Evolutionary conservation across 2,113 vertebrate genomes (phyloP).

Genomic region (Ageneiosus marmoratus): DNA sequence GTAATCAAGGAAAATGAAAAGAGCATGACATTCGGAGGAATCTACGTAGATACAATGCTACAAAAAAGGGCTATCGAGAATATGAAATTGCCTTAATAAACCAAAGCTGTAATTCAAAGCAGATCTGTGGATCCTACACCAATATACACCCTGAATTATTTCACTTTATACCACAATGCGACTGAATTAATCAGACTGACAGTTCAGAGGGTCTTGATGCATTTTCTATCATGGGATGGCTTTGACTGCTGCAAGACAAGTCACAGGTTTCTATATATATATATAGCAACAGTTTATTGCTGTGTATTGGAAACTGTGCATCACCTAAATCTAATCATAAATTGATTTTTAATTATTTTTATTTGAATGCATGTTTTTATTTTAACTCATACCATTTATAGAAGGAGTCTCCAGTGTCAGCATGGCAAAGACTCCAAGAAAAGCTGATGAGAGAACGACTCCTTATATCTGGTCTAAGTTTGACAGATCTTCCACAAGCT

Average conservation of each 20-base stretch:
- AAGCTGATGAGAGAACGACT: not conserved
- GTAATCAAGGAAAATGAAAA: not conserved
- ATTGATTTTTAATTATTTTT: not conserved
- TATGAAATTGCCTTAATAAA: not conserved
- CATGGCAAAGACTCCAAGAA: too few relatives aligned
- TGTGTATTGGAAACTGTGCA: not conserved
- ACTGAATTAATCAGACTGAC: not conserved
- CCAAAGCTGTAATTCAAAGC: not conserved
- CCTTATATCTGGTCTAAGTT: too few relatives aligned
- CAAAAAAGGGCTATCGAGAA: not conserved
- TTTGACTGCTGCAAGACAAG: not conserved
- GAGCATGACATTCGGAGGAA: not conserved
- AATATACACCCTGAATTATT: not conserved
- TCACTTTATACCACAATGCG: not conserved
- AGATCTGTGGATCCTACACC: not conserved
- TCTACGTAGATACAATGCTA: not conserved
- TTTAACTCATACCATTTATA: not conserved
- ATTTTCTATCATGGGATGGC: not conserved
- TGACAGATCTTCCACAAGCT: too few relatives aligned
- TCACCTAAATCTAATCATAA: not conserved
- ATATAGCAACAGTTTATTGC: not conserved
- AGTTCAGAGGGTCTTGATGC: not conserved
- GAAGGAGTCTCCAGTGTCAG: not conserved
- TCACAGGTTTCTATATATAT: not conserved
- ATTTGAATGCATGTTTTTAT: too few relatives aligned